Base-by-base conservation (phyloP, 1,140 invertebrate species). In the Dendroctonus valens region DNA sequence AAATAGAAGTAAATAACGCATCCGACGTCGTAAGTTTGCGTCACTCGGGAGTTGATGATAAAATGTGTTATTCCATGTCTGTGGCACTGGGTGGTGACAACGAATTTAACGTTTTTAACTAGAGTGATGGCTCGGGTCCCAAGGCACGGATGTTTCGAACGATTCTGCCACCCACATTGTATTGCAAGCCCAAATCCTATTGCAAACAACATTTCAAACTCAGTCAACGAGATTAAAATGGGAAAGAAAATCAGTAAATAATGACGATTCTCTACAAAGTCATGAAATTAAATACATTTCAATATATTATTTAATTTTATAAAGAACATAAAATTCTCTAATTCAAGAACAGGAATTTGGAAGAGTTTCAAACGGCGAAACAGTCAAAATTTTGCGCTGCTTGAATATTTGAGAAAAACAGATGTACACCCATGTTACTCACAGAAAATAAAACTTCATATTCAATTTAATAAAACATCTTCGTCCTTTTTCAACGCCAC, bases 1-100 rank as follows among this genome's bases (percentile, higher is more conserved):
- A 99, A 95, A 79, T 99, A 99, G 79, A 99, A 99, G 78, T 99
- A 99, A 57, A 99, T 89, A 78, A 96, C 98, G 72, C 96, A 96
- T 0, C 97, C 97, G 3, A 91, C 89, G 78, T 99, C 97, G 75
- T 99, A 97, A 1, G 94, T 96, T 81, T 99, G 97, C 5, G 96
- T 99, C 0, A 99, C 91, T 6, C 97, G 81, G 74, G 88, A 92
- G 2, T 91, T 92, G 7, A 93, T 84, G 41, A 92, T 81, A 69
- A 82, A 89, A 61, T 87, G 78, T 5, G 76, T 74, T 39, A 94
- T 87, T 8, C 81, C 81, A 2, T 81, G 78, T 8, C 77, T 81
- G 68, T 83, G 79, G 77, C 94, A 96, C 76, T 98, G 93, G 54
- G 84, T 75, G 3, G 80, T 77, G 0, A 98, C 83, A 42, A 92